These are phyloP conservation scores for Thumatha senex DNA, from an alignment of 2,888 invertebrate genomes.

Conservation along the genomic window DNA sequence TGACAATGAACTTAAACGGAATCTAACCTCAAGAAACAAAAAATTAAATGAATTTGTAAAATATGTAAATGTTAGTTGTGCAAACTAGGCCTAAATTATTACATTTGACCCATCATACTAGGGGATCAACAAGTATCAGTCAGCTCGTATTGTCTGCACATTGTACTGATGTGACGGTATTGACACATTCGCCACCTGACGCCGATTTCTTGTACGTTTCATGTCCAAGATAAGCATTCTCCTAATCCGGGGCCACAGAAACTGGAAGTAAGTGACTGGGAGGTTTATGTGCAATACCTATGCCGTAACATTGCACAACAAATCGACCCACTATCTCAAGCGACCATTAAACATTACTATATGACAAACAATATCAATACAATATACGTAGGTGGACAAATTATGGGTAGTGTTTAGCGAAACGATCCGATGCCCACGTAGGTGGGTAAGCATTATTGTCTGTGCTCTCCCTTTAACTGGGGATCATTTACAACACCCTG, in stretches of 20 bases:
- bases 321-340: constrained; percentile 1
- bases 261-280: neutral
- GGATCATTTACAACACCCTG: constrained; percentile 2
- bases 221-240: too few species aligned
- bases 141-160: too few species aligned
- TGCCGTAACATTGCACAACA: constrained; percentile 4
- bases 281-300: neutral
- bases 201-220: too few species aligned
- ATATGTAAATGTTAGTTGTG: too few species aligned
- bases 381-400: constrained; percentile 31
- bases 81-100: too few species aligned
- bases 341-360: constrained; percentile 8
- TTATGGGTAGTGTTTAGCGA: constrained; percentile 32
- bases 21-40: too few species aligned
- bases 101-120: too few species aligned
- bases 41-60: too few species aligned
- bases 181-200: too few species aligned
- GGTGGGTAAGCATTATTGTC: constrained; percentile 29
- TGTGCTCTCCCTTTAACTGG: constrained; percentile 20
- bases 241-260: neutral
- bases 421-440: constrained; percentile 24
- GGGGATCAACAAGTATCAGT: too few species aligned
- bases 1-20: too few species aligned
- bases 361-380: constrained; percentile 15
- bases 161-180: too few species aligned